phyloP scores from a whole-genome alignment of 2,113 vertebrate species.

The Grammomys dolichurus region DNA sequence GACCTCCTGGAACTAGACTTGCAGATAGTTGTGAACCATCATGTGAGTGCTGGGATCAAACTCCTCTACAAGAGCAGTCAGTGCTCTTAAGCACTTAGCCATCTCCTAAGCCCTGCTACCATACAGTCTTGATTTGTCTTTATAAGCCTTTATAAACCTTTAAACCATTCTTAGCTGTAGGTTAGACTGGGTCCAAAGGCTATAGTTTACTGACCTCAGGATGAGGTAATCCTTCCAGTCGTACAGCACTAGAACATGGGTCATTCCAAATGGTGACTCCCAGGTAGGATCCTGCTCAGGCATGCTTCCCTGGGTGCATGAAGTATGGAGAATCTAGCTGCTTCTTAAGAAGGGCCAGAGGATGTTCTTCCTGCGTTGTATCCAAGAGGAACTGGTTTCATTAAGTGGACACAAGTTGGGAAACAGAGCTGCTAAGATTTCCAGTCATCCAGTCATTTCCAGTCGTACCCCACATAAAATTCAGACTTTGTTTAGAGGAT shows the following conservation, averaged over 20 bases:
- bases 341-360: background rate
- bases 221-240: background rate
- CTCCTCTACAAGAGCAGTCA: background rate
- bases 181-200: background rate
- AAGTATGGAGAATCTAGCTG: background rate
- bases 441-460: background rate
- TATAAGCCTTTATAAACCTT: constrained; percentile 30
- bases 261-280: background rate
- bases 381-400: constrained; percentile 29
- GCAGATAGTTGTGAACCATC: background rate
- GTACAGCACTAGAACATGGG: background rate
- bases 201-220: background rate
- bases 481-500: constrained; percentile 24
- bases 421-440: background rate
- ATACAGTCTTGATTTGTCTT: constrained; percentile 15
- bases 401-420: background rate
- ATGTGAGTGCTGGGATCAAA: background rate
- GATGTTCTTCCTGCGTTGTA: background rate
- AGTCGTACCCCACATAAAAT: background rate
- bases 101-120: background rate
- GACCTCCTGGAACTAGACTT: background rate
- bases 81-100: background rate
- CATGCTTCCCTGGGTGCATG: background rate
- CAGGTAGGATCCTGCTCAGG: background rate
- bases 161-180: background rate